Evolutionary conservation across 2,113 vertebrate genomes (phyloP).

Genomic region (Ancistrus triradiatus): DNA sequence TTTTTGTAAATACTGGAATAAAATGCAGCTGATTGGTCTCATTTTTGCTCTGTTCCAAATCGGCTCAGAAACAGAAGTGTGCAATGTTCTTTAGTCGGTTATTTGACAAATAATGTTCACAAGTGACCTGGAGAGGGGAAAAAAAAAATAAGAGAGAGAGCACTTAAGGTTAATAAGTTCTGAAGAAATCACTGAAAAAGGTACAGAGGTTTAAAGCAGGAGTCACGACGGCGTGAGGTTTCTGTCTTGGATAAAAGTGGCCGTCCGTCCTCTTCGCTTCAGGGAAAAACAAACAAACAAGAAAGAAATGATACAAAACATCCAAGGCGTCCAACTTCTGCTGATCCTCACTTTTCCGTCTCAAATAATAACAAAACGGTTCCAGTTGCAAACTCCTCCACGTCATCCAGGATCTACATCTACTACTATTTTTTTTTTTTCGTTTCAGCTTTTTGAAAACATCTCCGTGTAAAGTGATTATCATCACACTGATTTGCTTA

Average conservation of each 20-base stretch:
- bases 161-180: slow-evolving; percentile 79
- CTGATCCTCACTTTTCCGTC: slow-evolving; percentile 41
- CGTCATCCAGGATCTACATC: no score
- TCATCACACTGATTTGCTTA: slow-evolving; percentile 75
- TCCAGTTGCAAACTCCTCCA: slow-evolving; percentile 36
- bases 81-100: slow-evolving; percentile 63
- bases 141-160: slow-evolving; percentile 56
- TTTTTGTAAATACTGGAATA: slow-evolving; percentile 33
- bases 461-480: slow-evolving; percentile 72
- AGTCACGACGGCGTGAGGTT: slow-evolving; percentile 47
- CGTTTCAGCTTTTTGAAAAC: slow-evolving; percentile 46
- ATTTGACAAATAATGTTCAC: slow-evolving; percentile 44
- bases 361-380: slow-evolving; percentile 37
- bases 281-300: slow-evolving; percentile 51
- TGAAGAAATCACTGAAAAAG: slow-evolving; percentile 53
- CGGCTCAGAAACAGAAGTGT: slow-evolving; percentile 75
- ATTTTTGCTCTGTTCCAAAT: slow-evolving; percentile 57
- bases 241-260: slow-evolving; percentile 58
- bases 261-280: slow-evolving; percentile 65
- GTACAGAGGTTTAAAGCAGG: slow-evolving; percentile 48
- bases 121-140: no score
- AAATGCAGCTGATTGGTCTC: slow-evolving; percentile 61
- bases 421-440: slow-evolving; percentile 60
- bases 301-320: slow-evolving; percentile 46
- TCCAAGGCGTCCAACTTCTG: slow-evolving; percentile 54